Conservation (phyloP, 2,113 vertebrate species). For the Leucopternis melanops region DNA sequence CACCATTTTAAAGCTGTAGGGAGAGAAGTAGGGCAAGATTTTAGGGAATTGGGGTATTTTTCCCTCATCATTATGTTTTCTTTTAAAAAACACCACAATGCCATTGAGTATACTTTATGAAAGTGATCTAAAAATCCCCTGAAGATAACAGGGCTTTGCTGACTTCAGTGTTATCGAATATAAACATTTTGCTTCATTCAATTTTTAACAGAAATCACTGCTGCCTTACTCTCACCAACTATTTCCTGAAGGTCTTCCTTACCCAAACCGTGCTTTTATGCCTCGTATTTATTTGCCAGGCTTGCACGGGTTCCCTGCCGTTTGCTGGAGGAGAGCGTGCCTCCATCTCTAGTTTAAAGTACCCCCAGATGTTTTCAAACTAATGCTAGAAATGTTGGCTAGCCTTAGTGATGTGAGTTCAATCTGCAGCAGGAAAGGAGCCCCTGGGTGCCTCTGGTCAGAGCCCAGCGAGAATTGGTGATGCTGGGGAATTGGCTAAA, state of each 20-base stretch:
- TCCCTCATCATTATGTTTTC: background rate
- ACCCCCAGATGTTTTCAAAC: background rate
- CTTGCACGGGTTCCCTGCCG: rapidly evolving
- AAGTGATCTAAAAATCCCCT: background rate
- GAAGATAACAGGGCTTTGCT: background rate
- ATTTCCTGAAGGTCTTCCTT: background rate
- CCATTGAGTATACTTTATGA: background rate
- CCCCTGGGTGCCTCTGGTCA: background rate
- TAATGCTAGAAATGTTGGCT: background rate
- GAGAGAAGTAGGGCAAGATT: background rate
- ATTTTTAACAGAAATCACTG: background rate
- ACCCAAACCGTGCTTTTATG: background rate
- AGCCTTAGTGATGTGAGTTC: background rate
- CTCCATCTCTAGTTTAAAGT: background rate
- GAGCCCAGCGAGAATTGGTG: background rate
- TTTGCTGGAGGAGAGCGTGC: background rate
- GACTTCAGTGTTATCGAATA: background rate
- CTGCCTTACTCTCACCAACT: background rate
- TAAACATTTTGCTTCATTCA: background rate
- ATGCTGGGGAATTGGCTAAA: background rate
- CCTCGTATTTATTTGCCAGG: background rate
- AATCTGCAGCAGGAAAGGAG: background rate
- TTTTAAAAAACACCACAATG: background rate
- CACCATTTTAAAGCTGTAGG: conserved; percentile 1
- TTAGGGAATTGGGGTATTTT: background rate